These are phyloP conservation scores for Diceros bicornis DNA, from an alignment of 2,797 vertebrate species.

Conservation along the genomic window DNA sequence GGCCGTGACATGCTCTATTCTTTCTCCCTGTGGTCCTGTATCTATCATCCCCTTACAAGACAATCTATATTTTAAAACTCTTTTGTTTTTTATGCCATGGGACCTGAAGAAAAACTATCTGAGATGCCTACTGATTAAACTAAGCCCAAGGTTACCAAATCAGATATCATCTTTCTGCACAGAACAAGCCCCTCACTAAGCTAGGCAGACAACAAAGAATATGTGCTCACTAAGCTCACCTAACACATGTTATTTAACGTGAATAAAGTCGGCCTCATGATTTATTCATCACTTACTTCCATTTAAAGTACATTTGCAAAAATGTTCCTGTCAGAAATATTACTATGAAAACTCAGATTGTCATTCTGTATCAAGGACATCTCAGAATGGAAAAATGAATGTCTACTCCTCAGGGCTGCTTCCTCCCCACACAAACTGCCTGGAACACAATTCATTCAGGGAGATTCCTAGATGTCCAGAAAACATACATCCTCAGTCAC, in stretches of 20 bases:
- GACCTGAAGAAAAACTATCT: background rate
- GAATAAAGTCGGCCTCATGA: background rate
- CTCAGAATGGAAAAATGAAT: background rate
- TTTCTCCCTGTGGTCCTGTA: background rate
- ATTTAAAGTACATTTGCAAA: conserved; percentile 65
- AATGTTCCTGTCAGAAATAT: conserved; percentile 68
- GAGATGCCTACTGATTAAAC: background rate
- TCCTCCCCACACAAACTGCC: background rate
- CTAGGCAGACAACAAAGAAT: background rate
- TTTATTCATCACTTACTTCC: conserved; percentile 65
- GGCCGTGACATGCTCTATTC: background rate
- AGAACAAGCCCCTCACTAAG: background rate
- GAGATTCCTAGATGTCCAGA: background rate
- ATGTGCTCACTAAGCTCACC: background rate
- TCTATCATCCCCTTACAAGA: background rate
- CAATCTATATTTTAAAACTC: background rate
- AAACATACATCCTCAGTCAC: background rate
- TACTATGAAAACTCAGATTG: background rate
- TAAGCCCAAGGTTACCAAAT: background rate
- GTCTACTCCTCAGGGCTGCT: background rate
- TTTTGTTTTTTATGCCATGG: background rate
- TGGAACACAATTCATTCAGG: background rate
- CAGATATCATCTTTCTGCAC: background rate
- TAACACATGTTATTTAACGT: background rate
- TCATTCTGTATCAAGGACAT: conserved; percentile 4